Evolutionary conservation across 2,888 invertebrate genomes (phyloP).

Genomic region (Isotomurus palustris): DNA sequence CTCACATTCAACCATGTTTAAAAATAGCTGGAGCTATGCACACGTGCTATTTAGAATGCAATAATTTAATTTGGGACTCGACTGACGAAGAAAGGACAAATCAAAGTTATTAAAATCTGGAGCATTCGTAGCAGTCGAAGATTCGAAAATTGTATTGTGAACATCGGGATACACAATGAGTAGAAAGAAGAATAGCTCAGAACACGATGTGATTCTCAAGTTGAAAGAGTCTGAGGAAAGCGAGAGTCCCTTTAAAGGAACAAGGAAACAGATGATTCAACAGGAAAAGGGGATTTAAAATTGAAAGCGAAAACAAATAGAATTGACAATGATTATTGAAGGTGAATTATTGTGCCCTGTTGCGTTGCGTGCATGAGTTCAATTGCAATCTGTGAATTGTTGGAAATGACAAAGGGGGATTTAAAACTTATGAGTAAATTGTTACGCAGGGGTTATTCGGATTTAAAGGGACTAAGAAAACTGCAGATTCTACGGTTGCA

Average conservation of each 20-base stretch:
- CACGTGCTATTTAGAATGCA: too few relatives aligned
- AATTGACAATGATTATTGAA: constrained; percentile 18
- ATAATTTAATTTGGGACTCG: too few relatives aligned
- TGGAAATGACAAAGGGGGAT: constrained; percentile 10
- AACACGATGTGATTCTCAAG: too few relatives aligned
- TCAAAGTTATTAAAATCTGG: too few relatives aligned
- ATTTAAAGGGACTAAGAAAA: constrained; percentile 8
- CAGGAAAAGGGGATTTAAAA: constrained; percentile 11
- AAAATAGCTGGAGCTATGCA: too few relatives aligned
- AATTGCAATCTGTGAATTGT: neutral
- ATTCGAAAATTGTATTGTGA: too few relatives aligned
- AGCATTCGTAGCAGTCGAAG: too few relatives aligned
- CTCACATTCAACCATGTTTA: too few relatives aligned
- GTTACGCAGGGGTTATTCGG: constrained; percentile 14
- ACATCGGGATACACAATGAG: too few relatives aligned
- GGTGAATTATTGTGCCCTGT: constrained; percentile 16
- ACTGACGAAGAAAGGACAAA: too few relatives aligned
- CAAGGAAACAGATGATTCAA: constrained; percentile 13
- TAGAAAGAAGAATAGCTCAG: too few relatives aligned
- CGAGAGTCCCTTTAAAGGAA: too few relatives aligned
- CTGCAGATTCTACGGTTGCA: constrained; percentile 1
- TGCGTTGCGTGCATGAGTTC: constrained; percentile 8
- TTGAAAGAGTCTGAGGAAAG: neutral
- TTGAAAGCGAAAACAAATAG: constrained; percentile 15
- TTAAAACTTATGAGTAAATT: constrained; percentile 13